Evolutionary conservation across 2,113 vertebrate species (phyloP).

Genomic region (Microcebus griseorufus): DNA sequence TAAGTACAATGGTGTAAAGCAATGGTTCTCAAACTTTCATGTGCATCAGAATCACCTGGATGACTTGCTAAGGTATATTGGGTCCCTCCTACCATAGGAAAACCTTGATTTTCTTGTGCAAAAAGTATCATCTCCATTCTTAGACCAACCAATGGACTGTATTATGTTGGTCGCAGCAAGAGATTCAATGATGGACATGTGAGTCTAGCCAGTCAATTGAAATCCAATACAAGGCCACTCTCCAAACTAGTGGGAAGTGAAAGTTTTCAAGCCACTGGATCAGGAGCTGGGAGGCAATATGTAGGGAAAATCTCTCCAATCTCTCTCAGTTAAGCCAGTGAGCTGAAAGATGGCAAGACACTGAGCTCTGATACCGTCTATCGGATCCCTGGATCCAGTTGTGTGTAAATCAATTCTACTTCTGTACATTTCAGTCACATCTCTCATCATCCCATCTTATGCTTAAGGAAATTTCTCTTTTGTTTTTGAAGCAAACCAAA

Average conservation of each 20-base stretch:
- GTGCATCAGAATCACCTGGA: neutral
- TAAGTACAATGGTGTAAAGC: rapidly evolving
- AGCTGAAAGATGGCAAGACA: neutral
- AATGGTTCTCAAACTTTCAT: neutral
- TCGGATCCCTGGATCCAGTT: neutral
- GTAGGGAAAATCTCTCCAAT: neutral
- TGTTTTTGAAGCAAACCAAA: neutral
- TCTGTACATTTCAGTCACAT: neutral
- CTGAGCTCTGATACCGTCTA: neutral
- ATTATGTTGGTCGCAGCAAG: neutral
- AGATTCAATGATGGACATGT: neutral
- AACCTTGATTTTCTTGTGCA: neutral
- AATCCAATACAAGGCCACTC: neutral
- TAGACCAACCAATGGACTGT: neutral
- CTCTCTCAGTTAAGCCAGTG: neutral
- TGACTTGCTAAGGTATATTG: neutral
- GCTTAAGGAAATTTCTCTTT: neutral
- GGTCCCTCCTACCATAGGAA: too few species aligned
- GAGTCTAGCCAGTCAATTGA: neutral
- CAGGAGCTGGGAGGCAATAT: neutral
- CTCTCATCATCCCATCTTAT: neutral
- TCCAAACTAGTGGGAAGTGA: neutral
- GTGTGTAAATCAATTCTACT: neutral
- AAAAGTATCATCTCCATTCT: neutral
- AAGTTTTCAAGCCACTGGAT: neutral